phyloP scores from a whole-genome alignment of 2,797 vertebrate species.

The Morelia viridis region DNA sequence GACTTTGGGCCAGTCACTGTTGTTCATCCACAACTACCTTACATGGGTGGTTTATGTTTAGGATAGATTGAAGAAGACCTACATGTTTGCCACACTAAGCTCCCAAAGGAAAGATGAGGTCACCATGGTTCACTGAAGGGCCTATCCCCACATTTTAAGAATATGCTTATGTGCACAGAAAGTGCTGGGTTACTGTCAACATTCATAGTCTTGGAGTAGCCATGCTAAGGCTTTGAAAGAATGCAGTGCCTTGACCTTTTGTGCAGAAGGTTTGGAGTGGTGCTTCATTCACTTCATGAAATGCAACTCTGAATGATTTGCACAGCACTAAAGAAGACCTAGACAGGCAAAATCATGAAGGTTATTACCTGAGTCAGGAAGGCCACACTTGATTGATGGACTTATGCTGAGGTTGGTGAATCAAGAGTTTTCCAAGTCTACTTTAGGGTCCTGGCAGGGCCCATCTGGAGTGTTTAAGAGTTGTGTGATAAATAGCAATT shows the following conservation, averaged over 20 bases:
- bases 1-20: not conserved
- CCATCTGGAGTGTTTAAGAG: not conserved
- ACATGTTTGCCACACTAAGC: not conserved
- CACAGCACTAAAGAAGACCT: not conserved
- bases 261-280: not conserved
- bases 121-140: not conserved
- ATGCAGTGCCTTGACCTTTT: not conserved
- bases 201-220: not conserved
- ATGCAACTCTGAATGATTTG: not conserved
- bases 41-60: not conserved
- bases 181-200: not conserved
- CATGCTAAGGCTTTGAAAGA: not conserved
- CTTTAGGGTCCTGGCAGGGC: not conserved
- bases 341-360: not conserved
- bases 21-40: not conserved
- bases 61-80: not conserved
- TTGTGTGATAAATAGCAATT: not conserved
- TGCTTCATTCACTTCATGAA: not conserved
- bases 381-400: not conserved
- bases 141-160: not conserved
- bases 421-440: not conserved
- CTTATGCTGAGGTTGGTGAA: not conserved
- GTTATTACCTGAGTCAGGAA: not conserved
- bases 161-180: not conserved
- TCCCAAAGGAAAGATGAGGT: not conserved